A percentile compares a stretch with the other conserved stretches of the same genome.
Evolutionary conservation across 2,113 vertebrate genomes (phyloP).

Genomic region (Falco punctatus): DNA sequence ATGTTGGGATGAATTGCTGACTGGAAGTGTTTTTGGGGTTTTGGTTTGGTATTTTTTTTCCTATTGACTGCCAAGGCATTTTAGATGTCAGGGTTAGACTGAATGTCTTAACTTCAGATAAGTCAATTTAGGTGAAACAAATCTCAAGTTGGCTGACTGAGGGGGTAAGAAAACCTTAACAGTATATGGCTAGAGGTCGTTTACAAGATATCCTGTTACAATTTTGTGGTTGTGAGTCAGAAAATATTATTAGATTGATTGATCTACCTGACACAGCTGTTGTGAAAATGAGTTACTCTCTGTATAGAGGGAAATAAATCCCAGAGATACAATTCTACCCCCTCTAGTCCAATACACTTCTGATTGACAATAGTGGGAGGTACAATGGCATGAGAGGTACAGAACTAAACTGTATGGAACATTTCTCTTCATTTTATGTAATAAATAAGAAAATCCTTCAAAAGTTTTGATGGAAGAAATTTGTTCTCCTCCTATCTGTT

Average conservation of each 20-base stretch:
- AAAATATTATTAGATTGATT: slow-evolving; percentile 25
- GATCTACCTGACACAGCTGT: not conserved
- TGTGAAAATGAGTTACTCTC: slow-evolving; percentile 9
- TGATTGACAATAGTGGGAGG: not conserved
- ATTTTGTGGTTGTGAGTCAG: not conserved
- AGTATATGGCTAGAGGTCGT: not conserved
- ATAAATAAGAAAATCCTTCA: not conserved
- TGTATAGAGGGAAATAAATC: not conserved
- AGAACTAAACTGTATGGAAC: not conserved
- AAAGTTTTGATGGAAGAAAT: not conserved
- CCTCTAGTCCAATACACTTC: not conserved
- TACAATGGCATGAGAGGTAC: not conserved
- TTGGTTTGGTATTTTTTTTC: not conserved
- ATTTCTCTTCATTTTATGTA: not conserved
- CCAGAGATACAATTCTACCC: not conserved
- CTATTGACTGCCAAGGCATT: not conserved
- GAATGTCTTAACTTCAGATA: not conserved
- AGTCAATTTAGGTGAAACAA: slow-evolving; percentile 11
- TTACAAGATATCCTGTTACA: not conserved
- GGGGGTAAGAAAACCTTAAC: not conserved
- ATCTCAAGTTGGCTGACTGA: not conserved
- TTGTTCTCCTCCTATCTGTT: not conserved
- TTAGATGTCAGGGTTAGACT: not conserved
- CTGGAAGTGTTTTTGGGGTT: not conserved
- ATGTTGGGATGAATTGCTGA: not conserved